Evolutionary conservation across 53 echinoderm and acorn worm species (phyloP).

Genomic region (Astropecten irregularis): DNA sequence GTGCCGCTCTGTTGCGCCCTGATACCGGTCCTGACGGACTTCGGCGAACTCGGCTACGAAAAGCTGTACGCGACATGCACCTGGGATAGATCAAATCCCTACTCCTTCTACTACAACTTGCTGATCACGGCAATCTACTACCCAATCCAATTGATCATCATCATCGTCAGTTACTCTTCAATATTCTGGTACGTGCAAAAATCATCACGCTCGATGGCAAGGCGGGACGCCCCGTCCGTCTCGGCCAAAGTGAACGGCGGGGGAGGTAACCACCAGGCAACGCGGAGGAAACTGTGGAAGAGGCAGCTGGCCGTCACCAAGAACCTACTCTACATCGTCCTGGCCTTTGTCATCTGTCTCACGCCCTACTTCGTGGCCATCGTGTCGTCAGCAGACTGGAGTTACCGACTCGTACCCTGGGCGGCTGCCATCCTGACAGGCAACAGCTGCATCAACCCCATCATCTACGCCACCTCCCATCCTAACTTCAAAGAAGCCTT

Average conservation of each 20-base stretch:
- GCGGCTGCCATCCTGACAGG: constrained; percentile 21
- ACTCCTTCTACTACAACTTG: constrained; percentile 16
- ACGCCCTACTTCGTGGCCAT: constrained; percentile 2
- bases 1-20: constrained; percentile 26
- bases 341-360: constrained; percentile 53
- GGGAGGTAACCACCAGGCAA: neutral
- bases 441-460: constrained; percentile 52
- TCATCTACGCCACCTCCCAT: constrained; percentile 63
- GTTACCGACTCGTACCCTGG: constrained; percentile 19
- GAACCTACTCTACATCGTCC: constrained; percentile 53
- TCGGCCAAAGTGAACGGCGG: constrained; percentile 9
- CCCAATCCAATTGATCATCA: constrained; percentile 9
- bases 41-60: constrained; percentile 64
- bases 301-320: constrained; percentile 65
- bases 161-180: neutral
- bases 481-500: constrained; percentile 55
- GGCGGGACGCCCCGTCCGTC: constrained; percentile 27
- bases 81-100: constrained; percentile 7
- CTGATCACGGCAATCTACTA: neutral
- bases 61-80: constrained; percentile 44
- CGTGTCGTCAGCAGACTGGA: neutral
- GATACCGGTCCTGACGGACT: constrained; percentile 27
- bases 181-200: constrained; percentile 31
- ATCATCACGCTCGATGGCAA: constrained; percentile 20
- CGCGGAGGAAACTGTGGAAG: constrained; percentile 30